Base-by-base conservation (phyloP, 2,797 vertebrate species). In the Hippopotamyrus pictus region DNA sequence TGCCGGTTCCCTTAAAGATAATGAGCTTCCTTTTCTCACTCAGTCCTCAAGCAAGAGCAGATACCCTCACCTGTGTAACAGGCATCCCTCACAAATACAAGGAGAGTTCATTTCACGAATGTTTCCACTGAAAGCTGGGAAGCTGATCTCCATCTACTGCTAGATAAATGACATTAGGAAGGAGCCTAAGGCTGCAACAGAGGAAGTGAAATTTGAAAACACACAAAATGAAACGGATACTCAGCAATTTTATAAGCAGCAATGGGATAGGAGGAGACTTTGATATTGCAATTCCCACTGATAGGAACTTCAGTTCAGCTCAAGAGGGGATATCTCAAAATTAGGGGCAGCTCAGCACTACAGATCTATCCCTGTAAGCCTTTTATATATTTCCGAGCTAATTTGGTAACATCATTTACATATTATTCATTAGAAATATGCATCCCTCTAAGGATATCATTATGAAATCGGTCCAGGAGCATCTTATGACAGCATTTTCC, bases 1-100 rank as follows among this genome's bases (percentile, higher is more conserved):
- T 88, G 92, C 93, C 94, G 93, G 87, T 94, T 94, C 87, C 57
- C 25, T 79, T 90, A 91, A 90, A 94, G 92, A 93, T 94, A 94
- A 94, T 92, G 94, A 94, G 91, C 91, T 91, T 92, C 92, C 92
- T 79, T 22, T 14, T 83, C 48, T 51, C 41, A 59, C 19, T 51
- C 22, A 17, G 14, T 83, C 76, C 54, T 65, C 73, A 65, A 88
- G 76, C 73, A 3, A 62, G 25, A 41, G 69, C 86, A 88, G 54
- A 51, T 12, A 46, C 5, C 48, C 57, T 8, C 22, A 87, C 83
- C 79, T 88, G 19, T 5, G 14, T 82, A 88, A 92, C 91, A 59
- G 90, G 87, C 88, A 51, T 51, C 73, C 76, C 59, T 88, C 88
- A 88, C 86, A 89, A 89, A 62, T 65, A 84, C 50, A 14, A 19